These are phyloP conservation scores for Autographa pulchrina DNA, from an alignment of 2,888 invertebrate genomes.

Conservation along the genomic window DNA sequence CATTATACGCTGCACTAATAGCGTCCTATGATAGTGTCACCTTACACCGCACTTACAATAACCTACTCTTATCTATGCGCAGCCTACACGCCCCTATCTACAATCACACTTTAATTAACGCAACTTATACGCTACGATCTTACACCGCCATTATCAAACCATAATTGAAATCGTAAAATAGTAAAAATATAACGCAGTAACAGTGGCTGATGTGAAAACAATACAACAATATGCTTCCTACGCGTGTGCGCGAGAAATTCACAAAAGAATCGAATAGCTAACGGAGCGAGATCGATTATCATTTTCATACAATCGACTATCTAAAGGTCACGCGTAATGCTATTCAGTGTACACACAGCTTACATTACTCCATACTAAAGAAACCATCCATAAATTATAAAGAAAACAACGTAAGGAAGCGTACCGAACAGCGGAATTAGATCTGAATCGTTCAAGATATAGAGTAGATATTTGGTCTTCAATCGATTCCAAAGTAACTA, in stretches of 20 bases:
- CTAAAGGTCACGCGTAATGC: slow-evolving; percentile 88
- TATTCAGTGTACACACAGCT: slow-evolving; percentile 79
- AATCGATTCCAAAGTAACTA: slow-evolving; percentile 66
- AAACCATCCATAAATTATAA: slow-evolving; percentile 73
- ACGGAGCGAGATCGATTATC: slow-evolving; percentile 85
- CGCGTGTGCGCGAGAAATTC: slow-evolving; percentile 68
- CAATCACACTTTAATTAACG: slow-evolving; percentile 59
- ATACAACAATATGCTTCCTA: slow-evolving; percentile 58
- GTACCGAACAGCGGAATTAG: slow-evolving; percentile 45
- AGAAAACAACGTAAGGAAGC: slow-evolving; percentile 56
- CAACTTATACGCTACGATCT: slow-evolving; percentile 26
- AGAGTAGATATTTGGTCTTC: slow-evolving; percentile 61
- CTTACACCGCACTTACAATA: slow-evolving; percentile 45
- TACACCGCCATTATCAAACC: slow-evolving; percentile 16
- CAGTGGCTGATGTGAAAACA: slow-evolving; percentile 58
- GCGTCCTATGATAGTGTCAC: slow-evolving; percentile 55
- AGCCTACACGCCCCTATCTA: slow-evolving; percentile 46
- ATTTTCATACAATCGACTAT: slow-evolving; percentile 86
- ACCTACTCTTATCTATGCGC: slow-evolving; percentile 50
- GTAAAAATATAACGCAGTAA: slow-evolving; percentile 39
- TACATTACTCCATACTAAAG: slow-evolving; percentile 79
- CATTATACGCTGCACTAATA: slow-evolving; percentile 46
- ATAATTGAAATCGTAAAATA: slow-evolving; percentile 15
- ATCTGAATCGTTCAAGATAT: slow-evolving; percentile 48
- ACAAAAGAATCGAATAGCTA: slow-evolving; percentile 77